phyloP scores from a whole-genome alignment of 2,888 invertebrate genomes.

The Coleophora flavipennella region DNA sequence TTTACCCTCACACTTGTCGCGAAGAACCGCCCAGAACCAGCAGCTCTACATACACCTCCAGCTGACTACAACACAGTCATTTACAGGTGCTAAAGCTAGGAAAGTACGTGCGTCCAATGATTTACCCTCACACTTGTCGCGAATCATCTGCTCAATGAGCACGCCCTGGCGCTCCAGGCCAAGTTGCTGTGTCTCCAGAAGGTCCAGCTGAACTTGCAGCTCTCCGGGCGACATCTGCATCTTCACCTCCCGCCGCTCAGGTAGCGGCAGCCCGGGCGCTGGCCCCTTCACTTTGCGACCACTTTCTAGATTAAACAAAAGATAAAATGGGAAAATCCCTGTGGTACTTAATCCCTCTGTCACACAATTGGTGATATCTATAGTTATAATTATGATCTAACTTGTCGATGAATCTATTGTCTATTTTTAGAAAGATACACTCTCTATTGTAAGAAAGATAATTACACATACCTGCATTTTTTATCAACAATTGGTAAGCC shows the following conservation, averaged over 20 bases:
- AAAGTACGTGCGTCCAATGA: constrained; percentile 30
- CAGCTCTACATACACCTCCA: too few species aligned
- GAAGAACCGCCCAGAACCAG: too few species aligned
- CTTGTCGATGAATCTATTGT: too few species aligned
- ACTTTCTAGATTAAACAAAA: constrained; percentile 20
- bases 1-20: constrained; percentile 83
- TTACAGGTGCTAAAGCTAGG: constrained; percentile 11
- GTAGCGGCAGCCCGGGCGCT: constrained; percentile 85
- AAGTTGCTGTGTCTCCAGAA: constrained; percentile 88
- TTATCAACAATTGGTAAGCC: too few species aligned
- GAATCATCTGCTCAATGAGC: constrained; percentile 89
- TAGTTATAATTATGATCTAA: too few species aligned
- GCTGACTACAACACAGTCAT: background rate
- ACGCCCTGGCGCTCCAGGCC: constrained; percentile 93
- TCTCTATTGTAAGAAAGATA: too few species aligned
- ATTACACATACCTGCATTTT: too few species aligned
- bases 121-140: constrained; percentile 83
- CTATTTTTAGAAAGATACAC: too few species aligned
- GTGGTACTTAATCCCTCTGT: too few species aligned
- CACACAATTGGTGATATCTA: too few species aligned
- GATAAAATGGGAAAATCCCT: too few species aligned
- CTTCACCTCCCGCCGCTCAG: constrained; percentile 72
- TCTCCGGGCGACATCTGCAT: constrained; percentile 74
- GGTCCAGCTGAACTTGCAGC: constrained; percentile 80
- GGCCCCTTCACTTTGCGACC: constrained; percentile 86